phyloP scores from a whole-genome alignment of 2,888 invertebrate species.

The Anodontia alba region DNA sequence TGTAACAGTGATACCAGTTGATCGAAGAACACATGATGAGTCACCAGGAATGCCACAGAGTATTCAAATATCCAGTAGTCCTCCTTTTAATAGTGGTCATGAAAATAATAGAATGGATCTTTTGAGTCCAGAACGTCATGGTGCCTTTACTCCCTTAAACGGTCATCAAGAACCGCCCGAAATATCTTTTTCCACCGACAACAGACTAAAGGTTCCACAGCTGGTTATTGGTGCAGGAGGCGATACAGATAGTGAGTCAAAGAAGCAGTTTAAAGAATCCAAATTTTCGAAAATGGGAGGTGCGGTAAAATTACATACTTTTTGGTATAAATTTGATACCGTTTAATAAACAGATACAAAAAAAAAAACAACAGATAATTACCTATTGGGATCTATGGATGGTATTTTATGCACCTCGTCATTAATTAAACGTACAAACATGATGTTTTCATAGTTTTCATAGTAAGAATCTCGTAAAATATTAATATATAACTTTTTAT shows the following conservation, averaged over 20 bases:
- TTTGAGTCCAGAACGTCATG: background rate
- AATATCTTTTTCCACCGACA: background rate
- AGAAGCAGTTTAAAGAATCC: conserved; percentile 32
- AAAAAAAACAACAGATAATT: no score
- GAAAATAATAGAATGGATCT: background rate
- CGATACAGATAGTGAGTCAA: conserved; percentile 33
- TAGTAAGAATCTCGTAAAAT: no score
- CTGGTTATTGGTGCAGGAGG: conserved; percentile 22
- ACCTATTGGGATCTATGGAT: no score
- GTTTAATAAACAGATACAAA: background rate
- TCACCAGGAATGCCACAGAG: background rate
- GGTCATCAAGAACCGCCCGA: background rate
- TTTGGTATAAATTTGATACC: background rate
- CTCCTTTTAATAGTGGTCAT: background rate
- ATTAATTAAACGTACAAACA: no score
- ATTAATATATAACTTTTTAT: no score
- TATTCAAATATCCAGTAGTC: background rate
- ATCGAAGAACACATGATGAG: conserved; percentile 28
- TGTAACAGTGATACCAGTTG: conserved; percentile 77
- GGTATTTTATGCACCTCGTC: no score
- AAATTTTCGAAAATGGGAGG: conserved; percentile 63
- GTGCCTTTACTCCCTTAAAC: background rate
- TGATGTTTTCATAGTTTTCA: no score
- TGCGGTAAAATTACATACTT: conserved; percentile 21
- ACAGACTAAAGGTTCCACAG: background rate